Conservation (phyloP, 2,113 vertebrate genomes). For the Octodon degus region DNA sequence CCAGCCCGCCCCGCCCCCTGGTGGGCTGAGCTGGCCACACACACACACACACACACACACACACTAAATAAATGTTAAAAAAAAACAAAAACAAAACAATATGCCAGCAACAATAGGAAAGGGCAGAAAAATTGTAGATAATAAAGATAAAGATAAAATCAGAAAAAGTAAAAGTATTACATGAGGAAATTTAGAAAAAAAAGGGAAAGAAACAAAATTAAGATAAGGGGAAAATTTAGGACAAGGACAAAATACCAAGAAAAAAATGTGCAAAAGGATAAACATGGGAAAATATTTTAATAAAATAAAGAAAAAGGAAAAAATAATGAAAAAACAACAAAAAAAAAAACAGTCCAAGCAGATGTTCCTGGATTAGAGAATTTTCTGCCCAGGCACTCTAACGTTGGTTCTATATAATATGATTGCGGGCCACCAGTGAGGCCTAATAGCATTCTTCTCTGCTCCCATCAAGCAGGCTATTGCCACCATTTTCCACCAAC, state of each 20-base stretch:
- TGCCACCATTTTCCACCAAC: not conserved
- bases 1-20: no score
- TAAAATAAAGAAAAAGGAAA: not conserved
- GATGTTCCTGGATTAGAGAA: not conserved
- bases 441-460: not conserved
- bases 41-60: no score
- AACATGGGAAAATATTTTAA: not conserved
- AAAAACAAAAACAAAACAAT: no score
- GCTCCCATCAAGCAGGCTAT: not conserved
- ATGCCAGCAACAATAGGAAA: not conserved
- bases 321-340: not conserved
- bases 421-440: not conserved
- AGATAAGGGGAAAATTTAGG: not conserved
- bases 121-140: not conserved
- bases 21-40: no score
- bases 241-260: not conserved
- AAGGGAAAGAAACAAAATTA: not conserved
- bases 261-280: not conserved
- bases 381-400: not conserved
- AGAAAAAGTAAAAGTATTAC: not conserved
- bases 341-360: not conserved
- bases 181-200: not conserved
- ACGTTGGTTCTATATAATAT: not conserved
- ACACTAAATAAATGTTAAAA: no score
- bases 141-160: not conserved